Evolutionary conservation across 2,797 vertebrate species (phyloP).

Genomic region (Lepidocolaptes lacrymiger): DNA sequence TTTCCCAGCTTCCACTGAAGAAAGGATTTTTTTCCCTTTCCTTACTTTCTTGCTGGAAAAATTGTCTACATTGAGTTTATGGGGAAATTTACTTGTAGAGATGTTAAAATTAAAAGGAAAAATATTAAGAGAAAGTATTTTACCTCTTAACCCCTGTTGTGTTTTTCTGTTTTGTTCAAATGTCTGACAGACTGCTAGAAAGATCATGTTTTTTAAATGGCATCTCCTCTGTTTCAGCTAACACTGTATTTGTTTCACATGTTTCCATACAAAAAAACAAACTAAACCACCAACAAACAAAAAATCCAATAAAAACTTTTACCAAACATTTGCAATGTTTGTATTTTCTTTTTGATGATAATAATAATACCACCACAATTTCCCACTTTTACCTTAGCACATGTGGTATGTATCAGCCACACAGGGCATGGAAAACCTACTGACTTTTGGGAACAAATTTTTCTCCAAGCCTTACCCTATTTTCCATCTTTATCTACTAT

Average conservation of each 20-base stretch:
- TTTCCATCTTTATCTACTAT: not conserved
- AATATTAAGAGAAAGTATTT: not conserved
- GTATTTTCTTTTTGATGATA: not conserved
- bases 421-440: not conserved
- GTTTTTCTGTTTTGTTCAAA: not conserved
- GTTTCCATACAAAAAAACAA: not conserved
- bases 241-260: not conserved
- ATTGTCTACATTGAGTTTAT: not conserved
- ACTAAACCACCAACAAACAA: not conserved
- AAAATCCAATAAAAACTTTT: not conserved
- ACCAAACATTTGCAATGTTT: not conserved
- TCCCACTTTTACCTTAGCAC: not conserved
- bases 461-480: not conserved
- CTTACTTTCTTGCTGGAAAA: not conserved
- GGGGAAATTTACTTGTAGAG: not conserved
- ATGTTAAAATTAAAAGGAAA: not conserved
- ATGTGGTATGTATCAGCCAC: not conserved
- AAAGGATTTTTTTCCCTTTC: not conserved
- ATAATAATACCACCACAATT: not conserved
- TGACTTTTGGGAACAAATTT: not conserved
- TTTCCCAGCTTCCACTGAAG: not conserved
- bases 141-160: not conserved
- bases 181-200: not conserved
- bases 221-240: not conserved
- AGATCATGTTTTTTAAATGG: not conserved